Evolutionary conservation across 2,888 invertebrate species (phyloP).

Genomic region (Sceliomorpha sp.): DNA sequence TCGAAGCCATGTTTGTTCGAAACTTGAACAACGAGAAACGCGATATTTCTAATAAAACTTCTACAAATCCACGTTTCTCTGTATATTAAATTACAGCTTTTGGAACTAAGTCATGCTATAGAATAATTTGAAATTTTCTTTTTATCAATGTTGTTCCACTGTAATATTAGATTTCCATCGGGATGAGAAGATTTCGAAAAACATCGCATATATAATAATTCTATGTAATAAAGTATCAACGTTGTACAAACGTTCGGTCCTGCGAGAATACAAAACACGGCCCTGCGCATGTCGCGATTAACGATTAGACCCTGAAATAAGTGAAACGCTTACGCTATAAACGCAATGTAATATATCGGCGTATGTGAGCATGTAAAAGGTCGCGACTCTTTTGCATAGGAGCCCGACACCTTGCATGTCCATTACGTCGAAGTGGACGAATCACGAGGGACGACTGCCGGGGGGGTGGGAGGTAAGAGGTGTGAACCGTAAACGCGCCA

Average conservation of each 20-base stretch:
- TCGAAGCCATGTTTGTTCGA: not conserved
- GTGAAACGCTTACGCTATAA: conserved; percentile 16
- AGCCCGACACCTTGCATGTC: conserved; percentile 76
- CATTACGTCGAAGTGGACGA: conserved; percentile 67
- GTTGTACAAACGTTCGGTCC: too few relatives aligned
- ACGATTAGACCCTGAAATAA: too few relatives aligned
- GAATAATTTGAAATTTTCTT: conserved; percentile 48
- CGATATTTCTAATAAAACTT: conserved; percentile 47
- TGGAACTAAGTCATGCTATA: conserved; percentile 48
- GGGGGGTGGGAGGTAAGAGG: conserved; percentile 63
- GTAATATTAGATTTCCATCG: conserved; percentile 42
- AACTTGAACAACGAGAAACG: conserved; percentile 15
- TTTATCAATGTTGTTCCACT: conserved; percentile 40
- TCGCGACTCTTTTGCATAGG: conserved; percentile 55
- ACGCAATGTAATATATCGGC: conserved; percentile 19
- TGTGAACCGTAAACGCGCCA: conserved; percentile 78
- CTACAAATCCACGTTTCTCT: conserved; percentile 18
- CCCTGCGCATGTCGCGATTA: too few relatives aligned
- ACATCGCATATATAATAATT: too few relatives aligned
- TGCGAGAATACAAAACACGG: too few relatives aligned
- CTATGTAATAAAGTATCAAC: too few relatives aligned
- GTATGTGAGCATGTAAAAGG: conserved; percentile 24
- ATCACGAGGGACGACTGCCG: conserved; percentile 23
- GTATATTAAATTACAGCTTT: conserved; percentile 49
- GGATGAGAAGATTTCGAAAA: too few relatives aligned